Percentiles rank a stretch among this genome's conserved stretches.
phyloP scores from a whole-genome alignment of 2,113 vertebrate species.

The Lamprologus tigripictilis region DNA sequence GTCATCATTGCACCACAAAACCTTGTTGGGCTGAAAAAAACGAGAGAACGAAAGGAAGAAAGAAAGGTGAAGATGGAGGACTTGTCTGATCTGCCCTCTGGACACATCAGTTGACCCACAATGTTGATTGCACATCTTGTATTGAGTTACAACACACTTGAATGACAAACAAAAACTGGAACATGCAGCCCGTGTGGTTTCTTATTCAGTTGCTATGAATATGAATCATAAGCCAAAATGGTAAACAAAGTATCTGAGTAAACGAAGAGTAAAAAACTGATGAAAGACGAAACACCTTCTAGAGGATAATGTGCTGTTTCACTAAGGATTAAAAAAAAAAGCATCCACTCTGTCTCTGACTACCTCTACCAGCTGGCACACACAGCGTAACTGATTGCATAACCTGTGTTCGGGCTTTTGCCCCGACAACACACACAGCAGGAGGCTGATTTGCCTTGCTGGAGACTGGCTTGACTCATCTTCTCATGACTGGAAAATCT shows the following conservation, averaged over 20 bases:
- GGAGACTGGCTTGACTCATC: background rate
- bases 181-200: background rate
- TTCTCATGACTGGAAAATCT: background rate
- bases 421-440: constrained; percentile 1
- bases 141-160: background rate
- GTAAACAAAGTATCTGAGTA: background rate
- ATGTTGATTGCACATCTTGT: background rate
- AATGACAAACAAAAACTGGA: background rate
- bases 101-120: background rate
- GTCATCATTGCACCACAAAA: constrained; percentile 43
- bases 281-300: background rate
- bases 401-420: constrained; percentile 43
- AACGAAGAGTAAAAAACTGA: background rate
- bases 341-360: constrained; percentile 25
- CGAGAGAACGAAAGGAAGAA: background rate
- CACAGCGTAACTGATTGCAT: constrained; percentile 46
- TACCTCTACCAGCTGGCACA: constrained; percentile 60
- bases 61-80: background rate
- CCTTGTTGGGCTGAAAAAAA: background rate
- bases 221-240: background rate
- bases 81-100: background rate
- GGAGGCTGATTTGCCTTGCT: background rate
- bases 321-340: constrained; percentile 49
- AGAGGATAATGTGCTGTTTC: background rate
- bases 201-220: background rate